phyloP scores from a whole-genome alignment of 2,888 invertebrate species.

The Tromatobia lineatoria region DNA sequence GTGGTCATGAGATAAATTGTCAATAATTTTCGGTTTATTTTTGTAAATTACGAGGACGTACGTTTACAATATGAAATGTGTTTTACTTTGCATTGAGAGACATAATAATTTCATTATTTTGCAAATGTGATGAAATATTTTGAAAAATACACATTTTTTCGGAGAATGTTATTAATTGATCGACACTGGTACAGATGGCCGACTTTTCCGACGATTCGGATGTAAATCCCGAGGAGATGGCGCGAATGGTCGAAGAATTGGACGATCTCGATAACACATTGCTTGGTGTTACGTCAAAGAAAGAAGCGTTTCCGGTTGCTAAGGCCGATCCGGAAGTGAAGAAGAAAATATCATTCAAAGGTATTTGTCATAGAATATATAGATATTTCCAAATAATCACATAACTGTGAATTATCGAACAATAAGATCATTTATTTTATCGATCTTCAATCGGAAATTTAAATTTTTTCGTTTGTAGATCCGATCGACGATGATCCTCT shows the following conservation, averaged over 20 bases:
- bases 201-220: constrained; percentile 69
- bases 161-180: neutral
- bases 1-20: no score
- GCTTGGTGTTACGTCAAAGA: constrained; percentile 71
- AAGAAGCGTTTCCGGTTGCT: constrained; percentile 58
- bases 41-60: no score
- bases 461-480: constrained; percentile 60
- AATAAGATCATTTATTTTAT: no score
- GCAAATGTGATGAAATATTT: no score
- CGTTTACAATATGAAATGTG: no score
- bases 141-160: neutral
- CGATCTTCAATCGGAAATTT: constrained; percentile 1
- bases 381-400: neutral
- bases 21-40: no score
- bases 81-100: no score
- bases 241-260: constrained; percentile 74
- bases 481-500: constrained; percentile 75
- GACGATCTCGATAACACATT: constrained; percentile 78
- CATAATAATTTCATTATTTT: no score
- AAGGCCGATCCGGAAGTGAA: constrained; percentile 69
- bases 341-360: constrained; percentile 79
- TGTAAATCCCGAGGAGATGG: constrained; percentile 72
- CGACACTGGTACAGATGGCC: constrained; percentile 62
- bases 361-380: constrained; percentile 65
- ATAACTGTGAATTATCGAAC: no score